Evolutionary conservation across 2,113 vertebrate genomes (phyloP).

Genomic region (Chitala chitala): DNA sequence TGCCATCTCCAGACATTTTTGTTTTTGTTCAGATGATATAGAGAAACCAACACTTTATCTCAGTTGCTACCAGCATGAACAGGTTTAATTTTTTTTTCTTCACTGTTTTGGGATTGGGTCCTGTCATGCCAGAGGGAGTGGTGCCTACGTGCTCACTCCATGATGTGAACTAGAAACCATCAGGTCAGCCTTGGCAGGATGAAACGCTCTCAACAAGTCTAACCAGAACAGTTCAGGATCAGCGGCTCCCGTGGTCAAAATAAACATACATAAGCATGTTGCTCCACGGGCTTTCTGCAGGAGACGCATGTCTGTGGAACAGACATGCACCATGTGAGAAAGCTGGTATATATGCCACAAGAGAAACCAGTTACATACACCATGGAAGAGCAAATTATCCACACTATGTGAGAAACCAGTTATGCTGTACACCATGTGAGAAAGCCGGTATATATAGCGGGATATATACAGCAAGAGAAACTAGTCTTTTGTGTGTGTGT

Average conservation of each 20-base stretch:
- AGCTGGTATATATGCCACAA: too few species aligned
- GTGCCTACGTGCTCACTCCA: conserved; percentile 49
- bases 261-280: conserved; percentile 41
- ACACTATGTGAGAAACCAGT: too few species aligned
- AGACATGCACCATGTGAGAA: background rate
- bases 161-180: conserved; percentile 32
- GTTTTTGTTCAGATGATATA: conserved; percentile 49
- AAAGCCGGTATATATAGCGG: background rate
- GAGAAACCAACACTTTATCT: conserved; percentile 49
- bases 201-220: conserved; percentile 46
- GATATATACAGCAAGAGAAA: too few species aligned
- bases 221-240: conserved; percentile 50
- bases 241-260: conserved; percentile 38
- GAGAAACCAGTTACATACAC: too few species aligned
- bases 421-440: too few species aligned
- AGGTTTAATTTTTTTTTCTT: conserved; percentile 43
- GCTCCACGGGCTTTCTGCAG: conserved; percentile 29
- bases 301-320: background rate
- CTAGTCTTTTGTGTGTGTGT: too few species aligned
- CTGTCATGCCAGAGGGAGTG: conserved; percentile 30
- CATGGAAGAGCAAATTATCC: too few species aligned
- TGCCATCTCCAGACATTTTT: conserved; percentile 52
- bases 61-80: conserved; percentile 52
- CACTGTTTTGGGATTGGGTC: conserved; percentile 31
- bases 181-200: conserved; percentile 34